A percentile compares a stretch with the other conserved stretches of the same genome.
These are phyloP conservation scores for Lasioglossum morio DNA, from an alignment of 2,888 invertebrate species.

Conservation along the genomic window DNA sequence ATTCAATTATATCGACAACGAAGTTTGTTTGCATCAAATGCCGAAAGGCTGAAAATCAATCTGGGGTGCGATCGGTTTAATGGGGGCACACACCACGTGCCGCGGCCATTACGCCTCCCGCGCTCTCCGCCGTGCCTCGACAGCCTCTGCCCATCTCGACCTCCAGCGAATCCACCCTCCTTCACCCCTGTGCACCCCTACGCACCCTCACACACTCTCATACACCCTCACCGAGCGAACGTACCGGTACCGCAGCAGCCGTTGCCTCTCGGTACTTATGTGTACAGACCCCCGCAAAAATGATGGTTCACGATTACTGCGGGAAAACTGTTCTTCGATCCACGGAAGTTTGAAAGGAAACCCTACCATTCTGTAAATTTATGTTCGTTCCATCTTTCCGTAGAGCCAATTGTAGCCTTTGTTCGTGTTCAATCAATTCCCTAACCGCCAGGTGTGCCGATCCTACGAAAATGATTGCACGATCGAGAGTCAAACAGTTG, in stretches of 20 bases:
- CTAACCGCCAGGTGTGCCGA: not conserved
- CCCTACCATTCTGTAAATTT: not conserved
- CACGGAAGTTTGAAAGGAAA: not conserved
- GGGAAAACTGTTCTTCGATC: not conserved
- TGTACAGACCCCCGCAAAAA: constrained; percentile 56
- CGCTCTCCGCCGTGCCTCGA: constrained; percentile 26
- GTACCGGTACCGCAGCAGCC: constrained; percentile 58
- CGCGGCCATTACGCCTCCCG: constrained; percentile 70
- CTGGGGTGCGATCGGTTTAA: constrained; percentile 76
- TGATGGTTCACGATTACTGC: not conserved
- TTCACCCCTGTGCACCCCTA: constrained; percentile 1
- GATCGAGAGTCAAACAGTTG: no score
- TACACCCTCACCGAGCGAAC: constrained; percentile 25
- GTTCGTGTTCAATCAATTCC: not conserved
- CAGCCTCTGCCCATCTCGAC: constrained; percentile 35
- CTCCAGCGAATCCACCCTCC: constrained; percentile 57
- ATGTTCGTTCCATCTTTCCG: not conserved
- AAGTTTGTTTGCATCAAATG: constrained; percentile 79
- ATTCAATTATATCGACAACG: constrained; percentile 81
- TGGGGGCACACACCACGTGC: constrained; percentile 76
- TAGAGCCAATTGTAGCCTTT: not conserved
- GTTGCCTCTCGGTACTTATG: constrained; percentile 66
- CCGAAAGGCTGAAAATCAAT: constrained; percentile 80
- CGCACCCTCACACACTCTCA: constrained; percentile 35
- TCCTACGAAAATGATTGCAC: not conserved